Evolutionary conservation across 2,113 vertebrate species (phyloP), one percentile per base, ranked within the genome.

Genomic region (Sylvia atricapilla): DNA sequence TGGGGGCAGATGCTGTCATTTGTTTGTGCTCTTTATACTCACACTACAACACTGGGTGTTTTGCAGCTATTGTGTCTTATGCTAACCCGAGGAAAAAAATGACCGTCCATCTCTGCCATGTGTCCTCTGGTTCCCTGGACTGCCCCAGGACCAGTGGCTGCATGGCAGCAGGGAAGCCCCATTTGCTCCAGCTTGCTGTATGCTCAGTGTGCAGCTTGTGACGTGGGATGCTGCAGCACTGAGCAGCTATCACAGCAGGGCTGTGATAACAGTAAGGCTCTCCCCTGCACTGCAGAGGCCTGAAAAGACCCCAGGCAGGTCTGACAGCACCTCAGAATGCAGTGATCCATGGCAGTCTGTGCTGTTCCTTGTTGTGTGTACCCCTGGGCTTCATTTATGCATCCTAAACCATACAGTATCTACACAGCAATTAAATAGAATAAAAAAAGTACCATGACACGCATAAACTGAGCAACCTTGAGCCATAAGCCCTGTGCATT

Each of bases 161-260:
- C 11, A 8, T 7, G 67, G 33, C 35, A 64, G 70, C 58, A 46
- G 49, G 7, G 35, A 25, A 76, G 53, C 33, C 50, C 1, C 5
- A 2, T 58, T 79, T 68, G 20, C 47, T 62, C 43, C 43, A 55
- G 47, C 56, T 31, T 67, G 60, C 64, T 3, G 0, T 7, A 7
- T 30, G 41, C 52, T 84, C 50, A 58, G 27, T 0, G 0, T 60
- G 78, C 41, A 44, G 69, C 74, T 60, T 0, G 0, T 66, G 55
- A 27, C 0, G 0, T 9, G 47, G 47, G 13, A 8, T 14, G 30
- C 60, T 63, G 43, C 66, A 53, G 39, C 1, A 2, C 20, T 0
- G 2, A 63, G 39, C 55, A 25, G 62, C 25, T 37, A 6, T 25
- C 0, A 2, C 39, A 56, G 56, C 52, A 56, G 8, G 37, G 23